Evolutionary conservation across 2,113 vertebrate genomes (phyloP), one percentile per base, ranked within the genome.

Genomic region (Ovibos moschatus): DNA sequence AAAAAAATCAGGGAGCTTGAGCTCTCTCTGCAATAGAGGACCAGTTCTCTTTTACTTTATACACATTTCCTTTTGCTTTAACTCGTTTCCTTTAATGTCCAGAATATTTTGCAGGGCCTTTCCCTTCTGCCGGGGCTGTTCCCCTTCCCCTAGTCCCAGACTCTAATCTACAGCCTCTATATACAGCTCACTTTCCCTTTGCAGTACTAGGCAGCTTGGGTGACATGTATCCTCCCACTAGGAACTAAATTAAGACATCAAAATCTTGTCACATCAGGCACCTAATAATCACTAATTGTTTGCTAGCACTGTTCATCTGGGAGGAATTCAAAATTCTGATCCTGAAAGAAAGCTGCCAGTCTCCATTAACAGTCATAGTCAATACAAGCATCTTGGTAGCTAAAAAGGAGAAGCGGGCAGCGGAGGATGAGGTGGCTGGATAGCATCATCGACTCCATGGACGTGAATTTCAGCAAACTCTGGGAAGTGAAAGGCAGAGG

Each of bases 161-260:
- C 64, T 88, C 57, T 96, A 86, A 86, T 88, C 97, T 97, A 78
- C 92, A 79, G 67, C 45, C 88, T 89, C 94, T 83, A 19, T 53
- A 36, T 43, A 27, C 45, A 81, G 95, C 71, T 94, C 86, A 5
- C 60, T 96, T 94, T 93, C 95, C 84, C 92, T 91, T 40, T 79
- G 55, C 36, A 40, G 62, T 40, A 50, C 88, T 2, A 96, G 91
- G 94, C 91, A 96, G 96, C 94, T 94, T 96, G 76, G 43, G 40
- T 97, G 97, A 97, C 96, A 97, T 67, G 85, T 53, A 96, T 94
- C 97, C 95, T 97, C 98, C 98, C 94, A 98, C 97, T 89, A 79
- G 82, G 92, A 98, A 98, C 98, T 97, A 98, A 98, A 98, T 97
- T 98, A 98, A 98, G 97, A 93, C 97, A 98, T 98, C 97, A 97